Evolutionary conservation across 2,797 vertebrate species (phyloP).

Genomic region (Gadopsis bispinosus): DNA sequence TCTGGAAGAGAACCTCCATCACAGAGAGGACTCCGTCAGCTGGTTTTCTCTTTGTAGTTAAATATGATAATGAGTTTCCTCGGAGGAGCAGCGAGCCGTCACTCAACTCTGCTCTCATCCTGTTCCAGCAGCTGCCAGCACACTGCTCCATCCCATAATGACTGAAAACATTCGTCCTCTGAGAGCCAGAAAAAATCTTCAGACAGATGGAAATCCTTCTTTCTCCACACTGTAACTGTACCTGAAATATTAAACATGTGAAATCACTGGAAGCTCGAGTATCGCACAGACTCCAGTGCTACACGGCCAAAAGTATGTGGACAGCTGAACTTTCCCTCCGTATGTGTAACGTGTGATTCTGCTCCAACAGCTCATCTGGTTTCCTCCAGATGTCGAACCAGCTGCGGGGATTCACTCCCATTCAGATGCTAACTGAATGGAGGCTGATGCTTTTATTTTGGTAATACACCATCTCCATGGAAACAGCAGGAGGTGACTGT

Average conservation of each 20-base stretch:
- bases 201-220: background rate
- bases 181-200: background rate
- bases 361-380: too few species aligned
- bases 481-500: background rate
- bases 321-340: too few species aligned
- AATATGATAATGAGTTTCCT: constrained; percentile 51
- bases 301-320: too few species aligned
- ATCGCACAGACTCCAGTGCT: too few species aligned
- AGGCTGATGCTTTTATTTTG: background rate
- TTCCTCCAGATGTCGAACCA: too few species aligned
- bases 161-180: background rate
- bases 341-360: too few species aligned
- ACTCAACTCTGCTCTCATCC: constrained; percentile 45
- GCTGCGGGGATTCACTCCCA: too few species aligned
- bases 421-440: too few species aligned
- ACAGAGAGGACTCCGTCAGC: background rate
- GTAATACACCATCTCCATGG: background rate
- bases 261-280: background rate
- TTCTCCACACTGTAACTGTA: background rate
- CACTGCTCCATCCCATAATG: constrained; percentile 2
- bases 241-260: background rate
- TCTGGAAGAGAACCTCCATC: constrained; percentile 5
- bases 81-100: constrained; percentile 43
- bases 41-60: background rate
- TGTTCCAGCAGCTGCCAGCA: constrained; percentile 50